Evolutionary conservation across 2,113 vertebrate species (phyloP), one percentile per base, ranked within the genome.

Genomic region (Aramus guarauna): DNA sequence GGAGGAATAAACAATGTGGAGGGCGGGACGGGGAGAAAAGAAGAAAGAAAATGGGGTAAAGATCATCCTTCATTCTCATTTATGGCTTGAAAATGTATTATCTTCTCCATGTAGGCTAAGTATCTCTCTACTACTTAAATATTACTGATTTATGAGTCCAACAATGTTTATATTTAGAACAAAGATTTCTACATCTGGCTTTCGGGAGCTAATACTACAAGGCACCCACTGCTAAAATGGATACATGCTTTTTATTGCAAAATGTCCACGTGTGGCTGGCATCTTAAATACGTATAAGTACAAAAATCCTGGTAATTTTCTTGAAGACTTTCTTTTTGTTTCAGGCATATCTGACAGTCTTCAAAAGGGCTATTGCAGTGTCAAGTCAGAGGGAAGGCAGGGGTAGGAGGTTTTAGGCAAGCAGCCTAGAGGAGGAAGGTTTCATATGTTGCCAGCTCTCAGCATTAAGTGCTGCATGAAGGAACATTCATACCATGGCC

Each of bases 371-470:
- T 91, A 23, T 18, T 86, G 68, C 60, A 63, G 1, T 39, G 52
- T 60, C 69, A 72, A 8, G 45, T 53, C 68, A 58, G 72, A 91
- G 52, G 27, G 22, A 68, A 63, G 43, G 30, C 30, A 73, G 32
- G 41, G 32, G 15, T 32, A 36, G 64, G 55, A 95, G 52, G 48
- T 39, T 94, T 90, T 64, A 75, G 87, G 84, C 91, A 85, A 68
- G 43, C 69, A 94, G 89, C 64, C 77, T 91, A 9, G 30, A 71
- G 58, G 20, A 45, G 45, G 67, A 60, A 91, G 62, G 32, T 43
- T 94, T 84, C 48, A 22, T 64, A 26, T 18, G 2, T 12, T 97
- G 83, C 92, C 91, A 95, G 29, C 47, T 45, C 88, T 39, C 73
- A 89, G 72, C 66, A 94, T 3, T 53, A 75, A 72, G 58, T 24